phyloP scores from a whole-genome alignment of 2,113 vertebrate genomes.

The Pagrus major region DNA sequence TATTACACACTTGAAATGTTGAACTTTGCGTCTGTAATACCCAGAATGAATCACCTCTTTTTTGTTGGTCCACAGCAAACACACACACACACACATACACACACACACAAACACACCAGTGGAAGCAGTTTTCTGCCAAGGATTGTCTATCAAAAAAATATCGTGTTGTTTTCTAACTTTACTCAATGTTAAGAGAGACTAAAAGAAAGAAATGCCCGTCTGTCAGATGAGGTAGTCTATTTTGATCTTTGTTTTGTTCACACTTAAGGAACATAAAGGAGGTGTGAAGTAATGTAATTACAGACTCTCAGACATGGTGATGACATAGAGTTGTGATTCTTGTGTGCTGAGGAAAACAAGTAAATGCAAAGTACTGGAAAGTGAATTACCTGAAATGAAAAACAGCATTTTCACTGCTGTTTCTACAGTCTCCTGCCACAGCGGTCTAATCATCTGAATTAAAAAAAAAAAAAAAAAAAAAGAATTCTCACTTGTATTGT shows the following conservation, averaged over 20 bases:
- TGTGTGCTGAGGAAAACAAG: constrained; percentile 7
- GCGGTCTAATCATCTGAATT: background rate
- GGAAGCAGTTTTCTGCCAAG: background rate
- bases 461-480: too few relatives aligned
- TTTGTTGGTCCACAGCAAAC: background rate
- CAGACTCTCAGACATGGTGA: background rate
- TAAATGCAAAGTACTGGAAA: background rate
- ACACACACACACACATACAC: constrained; percentile 1
- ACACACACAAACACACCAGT: constrained; percentile 1
- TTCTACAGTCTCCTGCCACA: too few relatives aligned
- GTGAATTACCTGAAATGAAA: background rate
- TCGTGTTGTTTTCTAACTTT: constrained; percentile 8
- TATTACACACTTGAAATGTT: constrained; percentile 57
- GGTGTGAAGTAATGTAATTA: constrained; percentile 22
- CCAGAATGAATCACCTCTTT: constrained; percentile 56
- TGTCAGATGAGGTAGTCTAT: background rate
- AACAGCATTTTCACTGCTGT: background rate
- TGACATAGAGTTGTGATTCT: background rate
- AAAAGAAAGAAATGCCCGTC: background rate
- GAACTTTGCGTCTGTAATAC: constrained; percentile 47
- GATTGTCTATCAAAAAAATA: background rate
- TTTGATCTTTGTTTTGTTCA: constrained; percentile 18
- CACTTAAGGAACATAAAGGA: constrained; percentile 9
- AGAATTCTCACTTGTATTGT: too few relatives aligned
- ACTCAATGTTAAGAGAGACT: background rate